Base-by-base conservation (phyloP, 2,888 invertebrate genomes). In the Drosophila tanythrix region DNA sequence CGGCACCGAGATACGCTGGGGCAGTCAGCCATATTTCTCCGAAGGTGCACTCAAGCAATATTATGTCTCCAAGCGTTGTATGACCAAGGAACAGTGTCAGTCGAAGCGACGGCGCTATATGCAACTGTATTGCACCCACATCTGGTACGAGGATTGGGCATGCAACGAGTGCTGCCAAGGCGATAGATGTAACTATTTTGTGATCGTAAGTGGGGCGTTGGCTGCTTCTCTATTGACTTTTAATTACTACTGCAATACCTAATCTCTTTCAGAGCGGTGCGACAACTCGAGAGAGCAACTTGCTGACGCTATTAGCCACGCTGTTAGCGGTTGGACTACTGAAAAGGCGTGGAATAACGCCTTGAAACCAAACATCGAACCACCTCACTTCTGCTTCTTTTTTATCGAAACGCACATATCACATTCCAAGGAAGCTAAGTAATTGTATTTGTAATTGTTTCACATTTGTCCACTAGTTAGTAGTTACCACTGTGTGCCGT, bases 91-190 rank as follows among this genome's bases (percentile, higher is more conserved):
- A 0, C 95, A 95, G 77, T 99, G 99, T 92, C 96, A 96, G 31
- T 94, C 94, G 70, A 95, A 95, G 60, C 95, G 97, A 70, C 95
- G 95, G 65, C 94, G 94, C 46, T 95, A 95, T 86, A 97, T 96
- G 96, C 84, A 87, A 53, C 95, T 95, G 10, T 94, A 95, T 70
- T 98, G 98, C 90, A 97, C 97, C 1, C 96, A 97, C 89, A 97
- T 98, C 84, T 97, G 97, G 98, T 99, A 98, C 91, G 96, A 98
- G 91, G 99, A 99, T 93, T 99, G 99, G 99, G 96, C 96, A 78
- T 99, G 99, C 93, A 96, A 97, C 0, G 98, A 99, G 92, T 99
- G 99, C 93, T 99, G 99, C 92, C 96, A 96, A 90, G 99, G 99
- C 58, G 99, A 99, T 93, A 95, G 97, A 63, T 99, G 99, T 93